phyloP scores from a whole-genome alignment of 1,140 invertebrate species.

The Bombus pyrosoma region DNA sequence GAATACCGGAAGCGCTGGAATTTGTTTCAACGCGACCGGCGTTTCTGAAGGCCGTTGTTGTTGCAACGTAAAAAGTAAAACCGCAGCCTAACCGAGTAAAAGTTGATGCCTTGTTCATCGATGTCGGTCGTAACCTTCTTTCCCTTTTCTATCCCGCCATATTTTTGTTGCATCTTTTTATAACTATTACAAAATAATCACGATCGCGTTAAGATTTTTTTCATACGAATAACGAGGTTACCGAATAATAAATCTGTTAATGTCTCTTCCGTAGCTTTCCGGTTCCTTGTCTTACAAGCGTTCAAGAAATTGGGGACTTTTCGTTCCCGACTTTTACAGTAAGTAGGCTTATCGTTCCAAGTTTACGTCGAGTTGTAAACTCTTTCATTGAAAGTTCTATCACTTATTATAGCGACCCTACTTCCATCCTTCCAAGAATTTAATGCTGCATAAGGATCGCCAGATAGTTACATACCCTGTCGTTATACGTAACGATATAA shows the following conservation, averaged over 20 bases:
- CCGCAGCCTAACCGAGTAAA: background rate
- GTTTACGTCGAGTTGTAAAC: background rate
- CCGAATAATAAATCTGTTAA: background rate
- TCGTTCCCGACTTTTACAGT: background rate
- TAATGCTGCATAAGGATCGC: too few species aligned
- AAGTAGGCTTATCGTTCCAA: background rate
- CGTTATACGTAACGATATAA: too few species aligned
- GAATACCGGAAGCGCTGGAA: constrained; percentile 49
- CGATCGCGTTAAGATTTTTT: background rate
- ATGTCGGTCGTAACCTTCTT: background rate
- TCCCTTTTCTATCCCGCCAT: background rate
- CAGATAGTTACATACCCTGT: too few species aligned
- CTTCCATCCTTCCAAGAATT: too few species aligned
- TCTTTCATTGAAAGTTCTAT: background rate
- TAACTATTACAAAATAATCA: background rate
- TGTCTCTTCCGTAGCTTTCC: background rate
- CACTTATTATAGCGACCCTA: too few species aligned
- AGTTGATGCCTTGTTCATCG: background rate
- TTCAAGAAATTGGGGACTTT: background rate
- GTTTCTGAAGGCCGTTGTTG: constrained; percentile 19
- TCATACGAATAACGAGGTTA: background rate
- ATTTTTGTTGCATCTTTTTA: background rate
- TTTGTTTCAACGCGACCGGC: constrained; percentile 15
- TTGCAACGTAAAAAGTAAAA: constrained; percentile 1
- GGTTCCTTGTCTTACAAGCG: background rate